phyloP scores from a whole-genome alignment of 2,113 vertebrate species.

The Antechinus stuartii region DNA sequence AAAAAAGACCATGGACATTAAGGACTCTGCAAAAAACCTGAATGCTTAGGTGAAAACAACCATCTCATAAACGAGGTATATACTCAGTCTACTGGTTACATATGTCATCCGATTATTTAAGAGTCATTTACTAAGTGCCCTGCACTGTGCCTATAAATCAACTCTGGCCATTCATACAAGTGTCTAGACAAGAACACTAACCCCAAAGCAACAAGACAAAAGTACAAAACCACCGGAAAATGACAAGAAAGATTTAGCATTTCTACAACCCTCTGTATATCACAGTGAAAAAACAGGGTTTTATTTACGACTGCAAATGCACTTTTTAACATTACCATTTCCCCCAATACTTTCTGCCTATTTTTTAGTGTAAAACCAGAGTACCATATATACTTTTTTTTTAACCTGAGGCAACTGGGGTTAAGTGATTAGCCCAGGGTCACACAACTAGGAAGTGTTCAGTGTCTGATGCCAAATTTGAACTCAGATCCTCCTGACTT shows the following conservation, averaged over 20 bases:
- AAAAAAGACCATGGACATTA: background rate
- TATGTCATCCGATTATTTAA: background rate
- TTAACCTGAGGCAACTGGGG: no score
- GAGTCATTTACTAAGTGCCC: no score
- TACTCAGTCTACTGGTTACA: no score
- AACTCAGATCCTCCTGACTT: no score
- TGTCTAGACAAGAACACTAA: slow-evolving; percentile 8
- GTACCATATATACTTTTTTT: background rate
- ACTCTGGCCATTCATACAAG: background rate
- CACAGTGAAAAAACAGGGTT: background rate
- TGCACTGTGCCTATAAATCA: background rate
- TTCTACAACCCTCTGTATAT: background rate
- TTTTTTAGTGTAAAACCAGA: background rate
- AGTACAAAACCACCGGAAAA: slow-evolving; percentile 16
- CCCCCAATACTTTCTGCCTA: background rate
- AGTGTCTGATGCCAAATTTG: no score
- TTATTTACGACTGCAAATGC: background rate
- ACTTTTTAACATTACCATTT: background rate
- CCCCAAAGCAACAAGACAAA: background rate
- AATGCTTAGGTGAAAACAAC: background rate
- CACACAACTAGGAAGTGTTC: no score
- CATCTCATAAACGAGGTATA: no score
- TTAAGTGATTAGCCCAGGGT: no score
- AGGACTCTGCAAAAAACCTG: no score
- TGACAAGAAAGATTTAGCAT: background rate